phyloP scores from a whole-genome alignment of 92 coral and sea anemone species.

The Umimayanthus kanabou region DNA sequence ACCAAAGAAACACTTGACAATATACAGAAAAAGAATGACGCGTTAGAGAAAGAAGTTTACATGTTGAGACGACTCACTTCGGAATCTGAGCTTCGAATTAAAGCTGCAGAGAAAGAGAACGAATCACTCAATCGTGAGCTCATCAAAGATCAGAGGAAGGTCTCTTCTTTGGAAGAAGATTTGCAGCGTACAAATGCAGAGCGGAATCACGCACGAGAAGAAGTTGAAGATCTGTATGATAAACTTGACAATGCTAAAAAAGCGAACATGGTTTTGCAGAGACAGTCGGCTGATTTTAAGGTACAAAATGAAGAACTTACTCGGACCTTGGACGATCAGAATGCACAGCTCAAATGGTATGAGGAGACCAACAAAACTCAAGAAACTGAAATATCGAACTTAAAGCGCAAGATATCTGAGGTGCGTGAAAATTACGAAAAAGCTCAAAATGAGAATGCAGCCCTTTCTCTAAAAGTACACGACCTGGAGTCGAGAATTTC shows the following conservation, averaged over 20 bases:
- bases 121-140: conserved; percentile 93
- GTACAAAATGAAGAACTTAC: conserved; percentile 72
- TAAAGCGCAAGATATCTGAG: conserved; percentile 72
- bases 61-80: conserved; percentile 70
- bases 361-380: conserved; percentile 68
- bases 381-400: conserved; percentile 81
- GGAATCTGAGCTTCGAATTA: conserved; percentile 75
- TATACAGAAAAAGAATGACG: conserved; percentile 76
- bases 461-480: conserved; percentile 72
- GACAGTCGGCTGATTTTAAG: conserved; percentile 74
- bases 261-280: conserved; percentile 63
- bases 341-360: conserved; percentile 93
- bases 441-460: conserved; percentile 75
- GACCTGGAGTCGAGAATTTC: conserved; percentile 82
- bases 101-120: conserved; percentile 86
- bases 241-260: conserved; percentile 83
- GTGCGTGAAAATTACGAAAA: conserved; percentile 83
- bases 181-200: conserved; percentile 84
- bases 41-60: conserved; percentile 79
- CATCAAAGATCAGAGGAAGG: conserved; percentile 87
- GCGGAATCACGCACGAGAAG: conserved; percentile 69
- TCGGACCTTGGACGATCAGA: conserved; percentile 72
- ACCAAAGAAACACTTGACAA: conserved; percentile 71
- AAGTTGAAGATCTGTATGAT: conserved; percentile 72
- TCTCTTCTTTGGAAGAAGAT: conserved; percentile 76